phyloP scores from a whole-genome alignment of 2,113 vertebrate species.

The Prochilodus magdalenae region DNA sequence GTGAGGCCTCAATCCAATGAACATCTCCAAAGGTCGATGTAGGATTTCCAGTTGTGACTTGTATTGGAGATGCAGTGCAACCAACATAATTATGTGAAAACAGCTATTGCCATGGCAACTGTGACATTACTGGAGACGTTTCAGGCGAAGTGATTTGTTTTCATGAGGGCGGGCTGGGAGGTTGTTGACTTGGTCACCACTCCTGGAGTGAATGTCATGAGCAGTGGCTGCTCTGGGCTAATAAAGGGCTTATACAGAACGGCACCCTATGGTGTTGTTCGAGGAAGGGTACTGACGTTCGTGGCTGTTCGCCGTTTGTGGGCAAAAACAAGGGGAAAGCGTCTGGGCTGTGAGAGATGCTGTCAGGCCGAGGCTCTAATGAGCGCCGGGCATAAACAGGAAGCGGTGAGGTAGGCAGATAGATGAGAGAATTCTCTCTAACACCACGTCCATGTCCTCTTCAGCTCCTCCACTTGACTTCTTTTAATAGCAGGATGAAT shows the following conservation, averaged over 20 bases:
- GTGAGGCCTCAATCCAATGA: background rate
- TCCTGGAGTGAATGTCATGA: constrained; percentile 51
- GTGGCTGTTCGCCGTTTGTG: constrained; percentile 31
- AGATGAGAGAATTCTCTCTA: constrained; percentile 13
- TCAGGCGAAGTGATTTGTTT: constrained; percentile 37
- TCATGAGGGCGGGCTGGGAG: constrained; percentile 34
- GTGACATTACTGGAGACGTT: constrained; percentile 25
- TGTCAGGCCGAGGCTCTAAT: constrained; percentile 50
- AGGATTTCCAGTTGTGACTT: constrained; percentile 18
- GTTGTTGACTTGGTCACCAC: constrained; percentile 29
- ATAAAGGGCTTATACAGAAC: constrained; percentile 42
- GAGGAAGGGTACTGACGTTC: constrained; percentile 39
- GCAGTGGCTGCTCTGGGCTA: constrained; percentile 33
- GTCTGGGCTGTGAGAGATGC: constrained; percentile 27
- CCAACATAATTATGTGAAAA: constrained; percentile 45
- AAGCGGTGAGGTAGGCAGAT: constrained; percentile 26
- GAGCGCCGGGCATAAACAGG: constrained; percentile 48
- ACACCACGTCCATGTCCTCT: background rate
- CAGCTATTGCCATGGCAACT: constrained; percentile 51
- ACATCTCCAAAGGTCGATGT: constrained; percentile 4
- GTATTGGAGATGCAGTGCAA: constrained; percentile 37
- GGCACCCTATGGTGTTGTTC: constrained; percentile 12
- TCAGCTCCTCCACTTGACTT: constrained; percentile 27
- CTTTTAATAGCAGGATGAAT: constrained; percentile 48
- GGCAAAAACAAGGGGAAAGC: constrained; percentile 9